Percentiles rank a stretch among this genome's conserved stretches.
Evolutionary conservation across 2,888 invertebrate species (phyloP).

Genomic region (Melinaea marsaeus): DNA sequence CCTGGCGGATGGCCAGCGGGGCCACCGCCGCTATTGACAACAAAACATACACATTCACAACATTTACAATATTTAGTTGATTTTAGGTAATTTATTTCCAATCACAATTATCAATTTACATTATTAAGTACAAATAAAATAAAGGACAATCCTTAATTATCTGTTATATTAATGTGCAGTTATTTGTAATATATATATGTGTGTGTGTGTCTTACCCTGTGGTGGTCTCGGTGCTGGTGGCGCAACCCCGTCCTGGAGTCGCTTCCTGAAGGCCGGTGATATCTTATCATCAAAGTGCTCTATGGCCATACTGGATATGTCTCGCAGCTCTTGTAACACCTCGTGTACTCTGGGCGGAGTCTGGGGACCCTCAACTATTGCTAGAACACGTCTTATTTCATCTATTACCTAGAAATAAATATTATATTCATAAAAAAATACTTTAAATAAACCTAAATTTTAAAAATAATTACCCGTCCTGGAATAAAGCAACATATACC

Average conservation of each 20-base stretch:
- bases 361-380: conserved; percentile 81
- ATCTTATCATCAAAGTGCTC: conserved; percentile 97
- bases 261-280: conserved; percentile 60
- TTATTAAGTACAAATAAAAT: too few species aligned
- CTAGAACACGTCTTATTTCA: conserved; percentile 87
- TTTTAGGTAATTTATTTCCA: not conserved
- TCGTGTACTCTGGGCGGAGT: conserved; percentile 87
- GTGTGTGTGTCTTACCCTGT: conserved; percentile 37
- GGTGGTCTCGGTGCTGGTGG: conserved; percentile 43
- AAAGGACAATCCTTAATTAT: too few species aligned
- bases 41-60: too few species aligned
- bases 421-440: not conserved
- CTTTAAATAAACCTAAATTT: too few species aligned
- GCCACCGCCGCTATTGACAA: conserved; percentile 40
- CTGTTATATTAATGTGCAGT: too few species aligned
- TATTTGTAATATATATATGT: too few species aligned
- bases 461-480: conserved; percentile 82
- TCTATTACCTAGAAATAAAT: conserved; percentile 84
- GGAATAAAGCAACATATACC: conserved; percentile 95
- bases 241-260: conserved; percentile 50
- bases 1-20: conserved; percentile 51
- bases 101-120: too few species aligned
- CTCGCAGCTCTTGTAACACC: conserved; percentile 90
- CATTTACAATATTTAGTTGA: not conserved
- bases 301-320: conserved; percentile 96